These are phyloP conservation scores for Lithophane socia DNA, from an alignment of 2,888 invertebrate genomes.

Conservation along the genomic window DNA sequence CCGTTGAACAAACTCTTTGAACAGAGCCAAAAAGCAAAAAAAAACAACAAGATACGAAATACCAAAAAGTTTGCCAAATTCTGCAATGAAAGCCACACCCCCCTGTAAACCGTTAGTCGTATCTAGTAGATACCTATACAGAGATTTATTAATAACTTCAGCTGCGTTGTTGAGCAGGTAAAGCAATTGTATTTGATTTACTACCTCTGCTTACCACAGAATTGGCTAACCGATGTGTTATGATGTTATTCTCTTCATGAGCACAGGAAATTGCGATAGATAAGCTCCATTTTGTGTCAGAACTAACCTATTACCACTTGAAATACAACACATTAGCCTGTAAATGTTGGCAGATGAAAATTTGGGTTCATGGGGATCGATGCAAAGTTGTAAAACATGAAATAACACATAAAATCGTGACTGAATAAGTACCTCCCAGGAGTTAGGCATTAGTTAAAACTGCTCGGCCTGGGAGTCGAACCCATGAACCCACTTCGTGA, in stretches of 20 bases:
- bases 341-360: conserved; percentile 20
- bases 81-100: conserved; percentile 5
- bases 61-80: not conserved
- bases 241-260: conserved; percentile 44
- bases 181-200: conserved; percentile 50
- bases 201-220: conserved; percentile 9
- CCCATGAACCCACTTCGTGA: not conserved
- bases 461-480: no score
- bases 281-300: conserved; percentile 39
- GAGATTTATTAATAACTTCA: conserved; percentile 37
- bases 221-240: conserved; percentile 33
- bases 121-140: not conserved
- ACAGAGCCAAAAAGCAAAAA: no score
- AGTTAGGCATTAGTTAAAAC: not conserved
- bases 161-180: conserved; percentile 37
- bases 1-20: no score
- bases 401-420: not conserved
- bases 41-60: not conserved
- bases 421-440: not conserved
- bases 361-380: conserved; percentile 16
- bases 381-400: conserved; percentile 1
- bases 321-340: conserved; percentile 30
- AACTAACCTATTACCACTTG: conserved; percentile 17
- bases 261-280: conserved; percentile 45
- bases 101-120: not conserved